Evolutionary conservation across 2,888 invertebrate genomes (phyloP), one percentile per base, ranked within the genome.

Genomic region (Gryllus longicercus): DNA sequence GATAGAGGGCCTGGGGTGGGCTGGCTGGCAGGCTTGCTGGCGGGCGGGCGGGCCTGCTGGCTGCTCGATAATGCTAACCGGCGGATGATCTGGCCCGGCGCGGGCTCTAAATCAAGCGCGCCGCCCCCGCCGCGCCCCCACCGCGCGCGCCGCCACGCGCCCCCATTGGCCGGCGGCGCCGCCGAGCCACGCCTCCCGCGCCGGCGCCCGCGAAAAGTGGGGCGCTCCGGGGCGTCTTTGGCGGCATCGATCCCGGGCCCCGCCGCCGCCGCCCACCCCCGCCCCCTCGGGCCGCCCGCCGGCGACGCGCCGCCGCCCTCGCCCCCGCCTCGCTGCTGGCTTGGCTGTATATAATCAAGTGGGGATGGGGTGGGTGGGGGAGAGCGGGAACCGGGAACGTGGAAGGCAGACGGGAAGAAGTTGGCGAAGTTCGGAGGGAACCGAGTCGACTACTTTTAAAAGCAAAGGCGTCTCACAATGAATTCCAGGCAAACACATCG

Each of bases 31-130:
- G 25, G 25, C 25, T 38, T 63, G 63, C 63, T 16, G n/a, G 63
- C 16, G 63, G n/a, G 63, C 63, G 11, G n/a, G 63, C 63, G 0
- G n/a, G 63, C 63, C 8, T 2, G 63, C 63, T n/a, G 63, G 63
- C 63, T 63, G 63, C 63, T 63, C 63, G 63, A 63, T 63, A 63
- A 63, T 63, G 63, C 63, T 63, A 63, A 63, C 63, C 63, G 63
- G 63, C 63, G 63, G 63, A 63, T 63, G 63, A 63, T 63, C 63
- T 63, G 63, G 16, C 63, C n/a, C 63, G 63, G 16, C 63, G 14
- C n/a, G 63, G 63, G 63, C 63, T 16, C 63, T 63, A 63, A 63
- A 63, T 63, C 63, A 63, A 63, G 16, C 63, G 63, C 16, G 16
- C 16, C 63, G 14, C 63, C 63, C 63, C 63, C 63, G 63, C 16